These are phyloP conservation scores for Caenorhabditis becei DNA, from an alignment of 2,888 invertebrate genomes.

Conservation along the genomic window DNA sequence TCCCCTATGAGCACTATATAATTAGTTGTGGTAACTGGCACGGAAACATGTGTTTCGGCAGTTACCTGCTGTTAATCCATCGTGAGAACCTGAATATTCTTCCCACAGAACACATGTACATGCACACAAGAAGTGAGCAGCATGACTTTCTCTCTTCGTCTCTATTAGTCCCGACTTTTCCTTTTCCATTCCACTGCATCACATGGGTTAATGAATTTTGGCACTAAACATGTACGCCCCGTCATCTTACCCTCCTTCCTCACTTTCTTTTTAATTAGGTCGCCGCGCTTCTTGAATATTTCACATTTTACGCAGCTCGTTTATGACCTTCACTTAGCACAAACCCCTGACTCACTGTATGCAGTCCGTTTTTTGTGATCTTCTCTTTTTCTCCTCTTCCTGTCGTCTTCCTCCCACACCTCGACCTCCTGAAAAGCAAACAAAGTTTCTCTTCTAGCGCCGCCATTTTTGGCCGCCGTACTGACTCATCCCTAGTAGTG, in stretches of 20 bases:
- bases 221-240: constrained; percentile 52
- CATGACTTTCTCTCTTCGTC: neutral
- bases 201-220: constrained; percentile 57
- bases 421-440: constrained; percentile 54
- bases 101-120: constrained; percentile 34
- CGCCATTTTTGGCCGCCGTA: constrained; percentile 43
- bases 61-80: constrained; percentile 48
- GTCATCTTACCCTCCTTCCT: constrained; percentile 30
- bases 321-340: too few species aligned
- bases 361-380: constrained; percentile 24
- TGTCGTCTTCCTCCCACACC: constrained; percentile 16
- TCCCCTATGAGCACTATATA: neutral
- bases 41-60: neutral
- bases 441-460: constrained; percentile 41
- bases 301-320: neutral
- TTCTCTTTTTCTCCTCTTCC: constrained; percentile 17
- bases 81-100: constrained; percentile 15
- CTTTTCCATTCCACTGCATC: constrained; percentile 29
- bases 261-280: constrained; percentile 44
- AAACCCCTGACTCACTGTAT: constrained; percentile 3
- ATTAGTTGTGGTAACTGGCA: neutral
- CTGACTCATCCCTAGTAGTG: constrained; percentile 49
- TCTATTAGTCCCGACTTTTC: constrained; percentile 7
- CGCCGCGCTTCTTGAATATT: constrained; percentile 1
- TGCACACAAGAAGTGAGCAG: constrained; percentile 47